These are phyloP conservation scores for Achlya flavicornis DNA, from an alignment of 2,888 invertebrate genomes.

Conservation along the genomic window DNA sequence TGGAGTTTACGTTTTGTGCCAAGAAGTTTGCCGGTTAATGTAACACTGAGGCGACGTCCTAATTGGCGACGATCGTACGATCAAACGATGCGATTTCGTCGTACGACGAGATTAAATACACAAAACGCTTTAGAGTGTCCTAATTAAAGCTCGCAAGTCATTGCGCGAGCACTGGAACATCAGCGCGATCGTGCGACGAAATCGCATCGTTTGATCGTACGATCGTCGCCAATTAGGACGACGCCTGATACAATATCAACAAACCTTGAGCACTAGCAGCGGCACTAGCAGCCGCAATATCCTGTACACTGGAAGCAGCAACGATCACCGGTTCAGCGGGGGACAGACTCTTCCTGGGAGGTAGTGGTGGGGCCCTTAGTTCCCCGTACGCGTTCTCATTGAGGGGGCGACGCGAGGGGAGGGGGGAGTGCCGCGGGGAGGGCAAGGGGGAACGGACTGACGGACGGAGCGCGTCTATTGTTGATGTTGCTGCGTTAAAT, in stretches of 20 bases:
- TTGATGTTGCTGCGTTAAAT: conserved; percentile 86
- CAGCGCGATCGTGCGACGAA: too few relatives aligned
- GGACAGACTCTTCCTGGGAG: conserved; percentile 83
- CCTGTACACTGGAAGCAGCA: conserved; percentile 72
- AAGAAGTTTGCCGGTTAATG: too few relatives aligned
- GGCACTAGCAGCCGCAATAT: conserved; percentile 63
- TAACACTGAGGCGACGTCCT: too few relatives aligned
- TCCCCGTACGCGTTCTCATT: conserved; percentile 76
- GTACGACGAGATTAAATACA: too few relatives aligned
- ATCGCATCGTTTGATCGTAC: too few relatives aligned
- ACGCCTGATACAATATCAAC: conserved; percentile 24
- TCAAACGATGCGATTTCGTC: too few relatives aligned
- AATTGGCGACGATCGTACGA: too few relatives aligned
- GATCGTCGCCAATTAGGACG: background rate
- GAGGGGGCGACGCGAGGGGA: conserved; percentile 42
- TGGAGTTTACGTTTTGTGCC: too few relatives aligned
- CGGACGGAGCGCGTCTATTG: conserved; percentile 81
- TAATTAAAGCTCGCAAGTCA: too few relatives aligned
- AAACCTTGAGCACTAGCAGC: conserved; percentile 59
- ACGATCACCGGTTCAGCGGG: conserved; percentile 67
- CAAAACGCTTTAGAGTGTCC: too few relatives aligned
- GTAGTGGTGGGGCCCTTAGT: conserved; percentile 77
- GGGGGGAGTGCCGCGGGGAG: conserved; percentile 78
- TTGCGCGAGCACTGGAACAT: too few relatives aligned
- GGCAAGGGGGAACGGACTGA: conserved; percentile 81